Evolutionary conservation across 2,888 invertebrate species (phyloP).

Genomic region (Chloroclysta siterata): DNA sequence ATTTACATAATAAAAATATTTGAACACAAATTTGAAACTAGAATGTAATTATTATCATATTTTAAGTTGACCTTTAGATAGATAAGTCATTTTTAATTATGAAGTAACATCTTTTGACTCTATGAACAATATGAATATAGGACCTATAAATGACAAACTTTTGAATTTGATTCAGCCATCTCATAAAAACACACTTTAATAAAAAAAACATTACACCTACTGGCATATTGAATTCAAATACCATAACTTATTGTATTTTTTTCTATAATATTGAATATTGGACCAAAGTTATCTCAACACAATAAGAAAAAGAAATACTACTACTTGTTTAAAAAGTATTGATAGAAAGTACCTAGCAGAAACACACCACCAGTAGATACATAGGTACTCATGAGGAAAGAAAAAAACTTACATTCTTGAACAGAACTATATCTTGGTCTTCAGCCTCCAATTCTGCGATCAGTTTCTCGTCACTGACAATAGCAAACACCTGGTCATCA

Average conservation of each 20-base stretch:
- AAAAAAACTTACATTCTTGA: constrained; percentile 92
- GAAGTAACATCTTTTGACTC: neutral
- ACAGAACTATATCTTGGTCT: constrained; percentile 92
- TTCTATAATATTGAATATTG: no score
- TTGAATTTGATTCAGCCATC: no score
- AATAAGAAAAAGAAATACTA: neutral
- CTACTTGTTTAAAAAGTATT: neutral
- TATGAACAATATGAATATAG: no score
- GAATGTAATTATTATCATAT: constrained; percentile 19
- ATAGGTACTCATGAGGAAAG: constrained; percentile 27
- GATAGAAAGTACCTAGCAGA: neutral
- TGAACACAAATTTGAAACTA: neutral
- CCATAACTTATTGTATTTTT: no score
- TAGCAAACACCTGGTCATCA: constrained; percentile 96
- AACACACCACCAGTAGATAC: neutral
- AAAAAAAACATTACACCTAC: no score
- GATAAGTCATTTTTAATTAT: neutral
- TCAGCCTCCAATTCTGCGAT: constrained; percentile 91
- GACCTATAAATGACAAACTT: no score
- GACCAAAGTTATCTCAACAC: neutral
- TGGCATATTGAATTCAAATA: no score
- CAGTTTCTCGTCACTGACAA: constrained; percentile 91
- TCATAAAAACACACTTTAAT: no score
- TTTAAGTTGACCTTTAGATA: constrained; percentile 13
- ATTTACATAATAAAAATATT: constrained; percentile 19